Conservation (phyloP, 2,888 invertebrate species). For the Folsomia candida region DNA sequence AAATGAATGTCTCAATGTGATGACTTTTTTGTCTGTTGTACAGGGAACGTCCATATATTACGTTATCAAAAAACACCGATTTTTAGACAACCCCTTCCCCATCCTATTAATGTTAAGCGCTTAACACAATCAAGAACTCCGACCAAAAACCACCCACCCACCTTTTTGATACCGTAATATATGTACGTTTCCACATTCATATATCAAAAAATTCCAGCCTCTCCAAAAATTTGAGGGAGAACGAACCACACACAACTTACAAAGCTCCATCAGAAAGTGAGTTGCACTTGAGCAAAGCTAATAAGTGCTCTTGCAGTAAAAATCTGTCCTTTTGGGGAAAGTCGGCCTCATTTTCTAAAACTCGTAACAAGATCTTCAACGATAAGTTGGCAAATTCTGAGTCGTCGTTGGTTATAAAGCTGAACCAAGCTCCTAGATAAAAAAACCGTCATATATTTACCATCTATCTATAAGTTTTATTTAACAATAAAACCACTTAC, state of each 20-base stretch:
- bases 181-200: no score
- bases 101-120: not conserved
- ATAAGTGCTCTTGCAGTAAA: conserved; percentile 37
- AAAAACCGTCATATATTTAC: no score
- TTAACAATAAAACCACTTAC: no score
- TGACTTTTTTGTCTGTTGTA: not conserved
- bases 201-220: no score
- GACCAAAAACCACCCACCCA: not conserved
- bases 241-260: conserved; percentile 22
- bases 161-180: no score
- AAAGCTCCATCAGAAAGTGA: conserved; percentile 9
- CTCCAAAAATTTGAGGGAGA: no score
- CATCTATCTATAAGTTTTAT: no score
- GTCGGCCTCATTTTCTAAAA: conserved; percentile 18
- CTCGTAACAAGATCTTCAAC: conserved; percentile 32
- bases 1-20: no score
- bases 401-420: conserved; percentile 38
- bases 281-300: conserved; percentile 18
- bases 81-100: no score
- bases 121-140: no score
- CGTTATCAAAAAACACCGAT: no score
- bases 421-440: conserved; percentile 44
- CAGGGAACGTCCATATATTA: no score
- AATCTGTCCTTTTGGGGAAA: conserved; percentile 23
- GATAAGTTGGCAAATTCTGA: conserved; percentile 28